Evolutionary conservation across 2,797 vertebrate genomes (phyloP), one percentile per base, ranked within the genome.

Genomic region (Liparis tanakae): DNA sequence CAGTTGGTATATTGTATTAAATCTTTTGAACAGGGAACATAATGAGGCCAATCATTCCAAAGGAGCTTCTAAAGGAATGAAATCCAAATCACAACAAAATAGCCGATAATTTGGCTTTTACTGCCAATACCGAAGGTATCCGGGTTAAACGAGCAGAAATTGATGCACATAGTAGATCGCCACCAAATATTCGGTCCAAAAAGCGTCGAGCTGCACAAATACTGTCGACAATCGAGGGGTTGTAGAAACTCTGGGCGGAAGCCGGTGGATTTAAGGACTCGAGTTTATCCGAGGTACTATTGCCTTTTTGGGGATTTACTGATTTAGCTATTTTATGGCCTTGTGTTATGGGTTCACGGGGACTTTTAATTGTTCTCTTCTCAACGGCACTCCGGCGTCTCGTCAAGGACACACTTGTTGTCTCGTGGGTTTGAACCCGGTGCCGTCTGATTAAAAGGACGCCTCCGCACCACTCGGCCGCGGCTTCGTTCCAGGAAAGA

Each of bases 81-180:
- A 34, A 58, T 70, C 75, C 68, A 79, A 80, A 78, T 55, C 56
- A 10, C 33, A 25, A n/a, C 50, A 72, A 80, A 78, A 72, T 61
- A 46, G 54, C 69, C 75, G 79, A 87, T 85, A 78, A 59, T 84
- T 85, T 76, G 43, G 73, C 43, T 80, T 78, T 61, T 66, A 60
- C 69, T 17, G 10, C 20, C 30, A 17, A 61, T 33, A 41, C 71
- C 70, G 74, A 74, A 82, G 72, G 68, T 70, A 68, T 59, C 74
- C 20, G 66, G 75, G 75, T 83, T 81, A 78, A 82, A 89, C 74
- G 79, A 87, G 80, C 80, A 79, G 74, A 81, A 83, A 87, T 66
- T 22, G 84, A 88, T 79, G 77, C 76, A 64, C 54, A 30, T 30
- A 17, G 36, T 57, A 65, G 61, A 67, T 3, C 1, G 4, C 5